Base-by-base conservation (phyloP, 2,113 vertebrate genomes). In the Tauraco erythrolophus region DNA sequence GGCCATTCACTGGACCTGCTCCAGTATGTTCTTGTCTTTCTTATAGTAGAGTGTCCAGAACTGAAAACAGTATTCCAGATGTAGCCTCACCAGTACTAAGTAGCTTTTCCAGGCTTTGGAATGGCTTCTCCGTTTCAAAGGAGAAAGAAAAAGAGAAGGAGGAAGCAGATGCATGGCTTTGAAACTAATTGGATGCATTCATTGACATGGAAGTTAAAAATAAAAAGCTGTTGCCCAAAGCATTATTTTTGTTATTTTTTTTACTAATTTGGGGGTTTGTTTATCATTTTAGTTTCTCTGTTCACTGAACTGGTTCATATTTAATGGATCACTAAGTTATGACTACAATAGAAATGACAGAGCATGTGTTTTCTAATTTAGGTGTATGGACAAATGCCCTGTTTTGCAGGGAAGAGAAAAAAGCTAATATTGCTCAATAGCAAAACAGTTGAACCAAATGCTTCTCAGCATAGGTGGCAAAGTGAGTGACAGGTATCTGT, bases 251-350 rank as follows among this genome's bases (percentile, higher is more conserved):
- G 16, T 61, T 43, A 6, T 12, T 22, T 66, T 78, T 88, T 92
- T 65, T 31, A 69, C 56, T 92, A 76, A 93, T 92, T 48, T 57
- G 24, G 31, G 60, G 24, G 31, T 43, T 80, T 95, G 84, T 90
- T 96, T 65, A 39, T 91, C 27, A 31, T 58, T 92, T 75, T 33
- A n/a, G 70, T 71, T 76, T 84, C 65, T 84, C 84, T 92, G 92
- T 69, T 94, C 92, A 91, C 45, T 94, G 92, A 86, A 31, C 74
- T 78, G 80, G 46, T 83, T 94, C 74, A 2, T 69, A 69, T 91
- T 92, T 71, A 81, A 74, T 60, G 77, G 95, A 76, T 95, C 94
- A 79, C 90, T 81, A 85, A 89, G 58, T 62, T 87, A 4, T 77
- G 58, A 80, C 57, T 82, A 14, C 70, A 85, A 15, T 27, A 61